Percentiles rank a stretch among this genome's conserved stretches.
These are phyloP conservation scores for Axea sp. DNA, from an alignment of 2,888 invertebrate species.

Conservation along the genomic window DNA sequence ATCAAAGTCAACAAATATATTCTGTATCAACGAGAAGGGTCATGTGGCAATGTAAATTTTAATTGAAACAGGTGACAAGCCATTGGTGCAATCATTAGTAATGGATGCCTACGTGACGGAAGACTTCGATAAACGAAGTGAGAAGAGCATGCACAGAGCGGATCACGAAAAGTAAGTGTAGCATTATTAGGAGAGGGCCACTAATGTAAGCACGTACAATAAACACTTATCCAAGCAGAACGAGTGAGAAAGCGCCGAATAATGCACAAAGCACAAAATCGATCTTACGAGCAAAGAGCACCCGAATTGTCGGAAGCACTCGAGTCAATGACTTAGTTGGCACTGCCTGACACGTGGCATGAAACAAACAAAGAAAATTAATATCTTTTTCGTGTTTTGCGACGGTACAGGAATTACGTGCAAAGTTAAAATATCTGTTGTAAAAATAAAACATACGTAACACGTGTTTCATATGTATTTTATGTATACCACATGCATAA, in stretches of 20 bases:
- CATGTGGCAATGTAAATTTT: slow-evolving; percentile 8
- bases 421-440: slow-evolving; percentile 9
- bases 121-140: slow-evolving; percentile 85
- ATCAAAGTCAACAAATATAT: no score
- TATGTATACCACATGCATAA: no score
- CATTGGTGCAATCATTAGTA: slow-evolving; percentile 92
- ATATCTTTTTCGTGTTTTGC: slow-evolving; percentile 53
- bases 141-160: slow-evolving; percentile 81
- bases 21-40: no score
- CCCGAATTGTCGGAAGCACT: slow-evolving; percentile 62
- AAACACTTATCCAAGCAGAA: slow-evolving; percentile 64
- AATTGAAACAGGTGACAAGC: slow-evolving; percentile 88
- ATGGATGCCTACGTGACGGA: slow-evolving; percentile 95
- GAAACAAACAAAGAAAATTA: slow-evolving; percentile 55
- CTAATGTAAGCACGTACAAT: slow-evolving; percentile 68
- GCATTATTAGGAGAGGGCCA: slow-evolving; percentile 66
- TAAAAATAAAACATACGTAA: no score
- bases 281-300: slow-evolving; percentile 65
- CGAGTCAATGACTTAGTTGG: slow-evolving; percentile 61
- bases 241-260: slow-evolving; percentile 58
- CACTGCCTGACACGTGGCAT: slow-evolving; percentile 59
- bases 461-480: no score
- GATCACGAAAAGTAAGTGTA: slow-evolving; percentile 83
- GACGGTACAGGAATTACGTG: slow-evolving; percentile 42
- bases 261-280: slow-evolving; percentile 65